These are phyloP conservation scores for Trichomycterus rosablanca DNA, from an alignment of 2,113 vertebrate species.

Conservation along the genomic window DNA sequence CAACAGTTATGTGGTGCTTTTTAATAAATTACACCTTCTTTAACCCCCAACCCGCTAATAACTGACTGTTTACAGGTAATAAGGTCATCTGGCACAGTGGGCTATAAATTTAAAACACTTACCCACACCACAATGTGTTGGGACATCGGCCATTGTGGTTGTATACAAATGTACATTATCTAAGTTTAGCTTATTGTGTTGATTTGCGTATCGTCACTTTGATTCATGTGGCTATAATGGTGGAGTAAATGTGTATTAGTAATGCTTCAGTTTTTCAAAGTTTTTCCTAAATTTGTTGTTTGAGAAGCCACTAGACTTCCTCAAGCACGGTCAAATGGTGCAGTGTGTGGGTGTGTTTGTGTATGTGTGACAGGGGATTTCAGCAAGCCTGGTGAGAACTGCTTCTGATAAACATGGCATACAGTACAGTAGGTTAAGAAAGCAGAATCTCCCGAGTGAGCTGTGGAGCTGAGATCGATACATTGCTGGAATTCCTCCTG, in stretches of 20 bases:
- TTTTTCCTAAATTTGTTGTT: not conserved
- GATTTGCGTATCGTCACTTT: conserved; percentile 73
- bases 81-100: conserved; percentile 50
- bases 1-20: no score
- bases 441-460: conserved; percentile 69
- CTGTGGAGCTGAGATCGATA: conserved; percentile 69
- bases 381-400: conserved; percentile 58
- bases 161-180: conserved; percentile 70
- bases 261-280: conserved; percentile 29
- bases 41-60: conserved; percentile 29
- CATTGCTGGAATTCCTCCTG: conserved; percentile 56
- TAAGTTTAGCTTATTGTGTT: conserved; percentile 67
- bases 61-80: conserved; percentile 54
- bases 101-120: conserved; percentile 60
- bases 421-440: conserved; percentile 65
- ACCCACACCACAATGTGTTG: conserved; percentile 58
- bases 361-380: conserved; percentile 64
- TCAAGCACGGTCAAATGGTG: conserved; percentile 62
- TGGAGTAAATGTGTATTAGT: conserved; percentile 37
- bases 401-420: conserved; percentile 68
- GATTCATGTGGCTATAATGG: conserved; percentile 68
- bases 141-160: conserved; percentile 66
- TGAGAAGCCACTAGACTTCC: not conserved
- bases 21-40: no score
- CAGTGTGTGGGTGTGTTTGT: conserved; percentile 63